phyloP scores from a whole-genome alignment of 2,113 vertebrate species.

The Tonatia bakeri region DNA sequence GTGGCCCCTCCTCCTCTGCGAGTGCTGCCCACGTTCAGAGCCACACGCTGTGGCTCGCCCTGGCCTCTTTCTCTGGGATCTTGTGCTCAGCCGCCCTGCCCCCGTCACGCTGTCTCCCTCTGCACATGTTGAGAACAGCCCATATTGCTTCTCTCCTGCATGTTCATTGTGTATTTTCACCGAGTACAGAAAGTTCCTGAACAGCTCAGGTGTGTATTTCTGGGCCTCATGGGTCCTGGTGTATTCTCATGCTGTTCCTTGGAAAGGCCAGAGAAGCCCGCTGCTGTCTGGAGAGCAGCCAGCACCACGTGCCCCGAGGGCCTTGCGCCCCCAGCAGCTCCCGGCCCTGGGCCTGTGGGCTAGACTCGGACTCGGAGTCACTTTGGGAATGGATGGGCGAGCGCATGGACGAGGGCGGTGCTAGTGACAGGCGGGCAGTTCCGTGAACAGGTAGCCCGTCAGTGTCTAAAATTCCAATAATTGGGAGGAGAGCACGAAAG shows the following conservation, averaged over 20 bases:
- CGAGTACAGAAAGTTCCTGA: not conserved
- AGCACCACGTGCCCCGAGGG: fast-evolving
- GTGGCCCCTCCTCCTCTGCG: not conserved
- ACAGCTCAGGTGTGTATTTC: fast-evolving
- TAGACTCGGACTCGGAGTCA: not conserved
- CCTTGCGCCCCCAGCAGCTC: fast-evolving
- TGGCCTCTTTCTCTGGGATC: not conserved
- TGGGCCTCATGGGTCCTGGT: not conserved
- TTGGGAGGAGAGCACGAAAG: not conserved
- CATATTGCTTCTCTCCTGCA: not conserved
- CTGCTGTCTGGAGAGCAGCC: not conserved
- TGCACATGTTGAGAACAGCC: not conserved
- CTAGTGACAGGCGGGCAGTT: not conserved
- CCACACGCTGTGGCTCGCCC: fast-evolving
- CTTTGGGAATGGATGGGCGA: not conserved
- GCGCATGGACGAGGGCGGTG: not conserved
- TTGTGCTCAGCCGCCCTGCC: not conserved
- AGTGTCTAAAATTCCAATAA: not conserved
- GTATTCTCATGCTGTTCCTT: fast-evolving
- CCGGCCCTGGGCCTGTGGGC: not conserved
- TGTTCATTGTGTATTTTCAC: not conserved
- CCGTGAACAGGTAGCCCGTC: no score
- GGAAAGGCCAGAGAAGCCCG: not conserved
- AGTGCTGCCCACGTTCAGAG: not conserved
- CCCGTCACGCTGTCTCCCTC: not conserved